A percentile compares a stretch with the other conserved stretches of the same genome.
These are phyloP conservation scores for Lates japonicus DNA, from an alignment of 2,797 vertebrate genomes.

Conservation along the genomic window DNA sequence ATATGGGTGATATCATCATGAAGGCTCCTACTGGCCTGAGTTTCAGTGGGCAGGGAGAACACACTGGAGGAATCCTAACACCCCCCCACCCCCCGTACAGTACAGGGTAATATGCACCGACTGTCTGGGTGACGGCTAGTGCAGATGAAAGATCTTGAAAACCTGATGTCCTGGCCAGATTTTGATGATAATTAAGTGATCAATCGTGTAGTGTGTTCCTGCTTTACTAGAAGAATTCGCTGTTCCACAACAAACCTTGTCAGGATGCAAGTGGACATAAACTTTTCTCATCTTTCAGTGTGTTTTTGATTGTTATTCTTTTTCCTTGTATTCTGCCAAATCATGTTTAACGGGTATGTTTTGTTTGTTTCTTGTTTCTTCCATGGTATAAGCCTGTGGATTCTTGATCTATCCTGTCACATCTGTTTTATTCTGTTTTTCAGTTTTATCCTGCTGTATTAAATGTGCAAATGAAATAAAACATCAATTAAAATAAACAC, in stretches of 20 bases:
- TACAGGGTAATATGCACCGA: background rate
- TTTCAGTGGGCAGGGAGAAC: background rate
- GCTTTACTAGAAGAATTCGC: slow-evolving; percentile 10
- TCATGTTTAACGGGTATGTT: background rate
- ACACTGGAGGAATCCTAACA: background rate
- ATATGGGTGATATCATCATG: background rate
- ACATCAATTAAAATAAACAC: background rate
- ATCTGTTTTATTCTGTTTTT: background rate
- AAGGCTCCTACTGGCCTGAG: background rate
- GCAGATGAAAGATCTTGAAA: background rate
- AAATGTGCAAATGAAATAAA: background rate
- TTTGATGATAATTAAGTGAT: background rate
- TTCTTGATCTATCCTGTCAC: background rate
- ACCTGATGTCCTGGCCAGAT: background rate
- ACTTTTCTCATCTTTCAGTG: background rate
- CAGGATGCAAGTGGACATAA: background rate
- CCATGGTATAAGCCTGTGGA: too few species aligned
- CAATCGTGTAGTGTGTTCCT: background rate
- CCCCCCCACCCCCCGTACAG: background rate
- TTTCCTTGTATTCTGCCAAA: background rate
- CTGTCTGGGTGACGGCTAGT: background rate
- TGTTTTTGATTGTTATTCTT: background rate
- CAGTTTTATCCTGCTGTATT: background rate
- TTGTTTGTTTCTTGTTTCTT: too few species aligned
- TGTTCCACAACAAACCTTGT: background rate